phyloP scores from a whole-genome alignment of 2,797 vertebrate species.

The Siniperca undulata region DNA sequence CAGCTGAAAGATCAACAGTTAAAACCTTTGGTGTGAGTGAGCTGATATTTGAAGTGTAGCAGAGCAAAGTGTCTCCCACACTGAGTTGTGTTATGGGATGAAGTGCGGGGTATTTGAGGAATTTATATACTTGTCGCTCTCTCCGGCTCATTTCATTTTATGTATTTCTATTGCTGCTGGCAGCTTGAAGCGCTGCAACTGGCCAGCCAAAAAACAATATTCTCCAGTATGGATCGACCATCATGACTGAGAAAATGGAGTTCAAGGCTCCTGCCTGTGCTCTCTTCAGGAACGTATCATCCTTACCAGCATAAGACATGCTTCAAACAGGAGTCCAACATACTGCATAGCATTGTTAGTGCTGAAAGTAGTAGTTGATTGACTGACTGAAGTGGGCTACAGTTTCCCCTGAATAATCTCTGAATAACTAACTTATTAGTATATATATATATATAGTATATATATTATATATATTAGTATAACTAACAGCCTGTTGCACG shows the following conservation, averaged over 20 bases:
- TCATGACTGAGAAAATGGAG: slow-evolving; percentile 59
- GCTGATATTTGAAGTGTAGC: slow-evolving; percentile 14
- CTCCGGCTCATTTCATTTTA: slow-evolving; percentile 74
- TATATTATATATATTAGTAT: no score
- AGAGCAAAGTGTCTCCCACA: slow-evolving; percentile 6
- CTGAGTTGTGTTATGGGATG: slow-evolving; percentile 37
- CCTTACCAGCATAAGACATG: not conserved
- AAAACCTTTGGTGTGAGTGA: slow-evolving; percentile 1
- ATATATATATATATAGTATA: no score
- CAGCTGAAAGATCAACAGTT: slow-evolving; percentile 14
- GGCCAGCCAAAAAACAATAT: slow-evolving; percentile 65
- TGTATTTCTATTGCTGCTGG: slow-evolving; percentile 69
- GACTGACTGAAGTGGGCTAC: slow-evolving; percentile 6
- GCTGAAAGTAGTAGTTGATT: not conserved
- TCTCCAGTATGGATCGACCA: slow-evolving; percentile 54
- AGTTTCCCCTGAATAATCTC: no score
- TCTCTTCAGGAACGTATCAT: slow-evolving; percentile 8
- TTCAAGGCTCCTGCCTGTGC: slow-evolving; percentile 23
- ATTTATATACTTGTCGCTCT: slow-evolving; percentile 71
- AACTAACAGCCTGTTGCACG: no score
- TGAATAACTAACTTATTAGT: not conserved
- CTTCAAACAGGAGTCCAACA: slow-evolving; percentile 1
- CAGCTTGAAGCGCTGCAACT: slow-evolving; percentile 57
- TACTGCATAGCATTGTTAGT: not conserved
- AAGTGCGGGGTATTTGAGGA: slow-evolving; percentile 49